These are phyloP conservation scores for Myotis findleyi DNA, from an alignment of 2,797 vertebrate species.

Conservation along the genomic window DNA sequence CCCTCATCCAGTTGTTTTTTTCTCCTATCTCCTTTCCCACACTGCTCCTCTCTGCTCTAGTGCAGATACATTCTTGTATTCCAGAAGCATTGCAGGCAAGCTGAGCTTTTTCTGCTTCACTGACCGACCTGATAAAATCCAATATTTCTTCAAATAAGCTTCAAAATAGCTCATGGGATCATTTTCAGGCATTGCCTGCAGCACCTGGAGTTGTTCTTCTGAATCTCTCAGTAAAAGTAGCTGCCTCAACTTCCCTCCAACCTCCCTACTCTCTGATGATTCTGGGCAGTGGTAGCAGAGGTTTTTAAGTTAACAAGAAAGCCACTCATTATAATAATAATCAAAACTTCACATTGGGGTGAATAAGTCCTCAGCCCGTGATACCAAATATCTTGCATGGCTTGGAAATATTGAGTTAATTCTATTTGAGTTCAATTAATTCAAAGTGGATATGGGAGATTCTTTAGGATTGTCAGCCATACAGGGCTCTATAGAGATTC, in stretches of 20 bases:
- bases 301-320: slow-evolving; percentile 26
- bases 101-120: slow-evolving; percentile 67
- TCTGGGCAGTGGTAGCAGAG: neutral
- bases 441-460: neutral
- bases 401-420: neutral
- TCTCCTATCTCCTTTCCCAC: neutral
- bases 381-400: slow-evolving; percentile 1
- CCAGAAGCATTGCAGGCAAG: slow-evolving; percentile 64
- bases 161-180: slow-evolving; percentile 67
- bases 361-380: neutral
- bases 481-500: neutral
- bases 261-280: neutral
- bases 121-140: slow-evolving; percentile 61
- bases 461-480: neutral
- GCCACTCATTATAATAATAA: slow-evolving; percentile 5
- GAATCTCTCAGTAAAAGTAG: slow-evolving; percentile 30
- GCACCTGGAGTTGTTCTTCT: neutral
- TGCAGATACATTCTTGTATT: slow-evolving; percentile 53
- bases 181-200: slow-evolving; percentile 17
- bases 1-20: neutral
- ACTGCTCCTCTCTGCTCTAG: neutral
- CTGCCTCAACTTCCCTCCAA: neutral
- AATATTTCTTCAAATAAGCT: slow-evolving; percentile 71
- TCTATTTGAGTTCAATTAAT: slow-evolving; percentile 30
- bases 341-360: neutral